Percentiles rank a stretch among this genome's conserved stretches.
Conservation (phyloP, 2,888 invertebrate genomes). For the Hecatera dysodea region DNA sequence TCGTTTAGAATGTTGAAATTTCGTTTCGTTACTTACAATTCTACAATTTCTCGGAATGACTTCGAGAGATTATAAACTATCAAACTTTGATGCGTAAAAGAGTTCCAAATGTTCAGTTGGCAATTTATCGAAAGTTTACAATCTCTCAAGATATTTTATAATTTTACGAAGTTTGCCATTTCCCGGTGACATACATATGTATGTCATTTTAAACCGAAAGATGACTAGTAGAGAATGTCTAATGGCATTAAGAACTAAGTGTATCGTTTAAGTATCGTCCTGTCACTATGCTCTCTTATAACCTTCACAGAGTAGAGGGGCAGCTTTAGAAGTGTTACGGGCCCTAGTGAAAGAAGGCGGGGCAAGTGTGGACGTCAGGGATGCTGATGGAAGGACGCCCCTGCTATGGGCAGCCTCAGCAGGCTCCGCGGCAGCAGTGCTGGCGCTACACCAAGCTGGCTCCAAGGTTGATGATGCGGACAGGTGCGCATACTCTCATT, state of each 20-base stretch:
- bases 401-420: constrained; percentile 99
- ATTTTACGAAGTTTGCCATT: too few relatives aligned
- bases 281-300: not conserved
- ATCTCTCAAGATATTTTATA: too few relatives aligned
- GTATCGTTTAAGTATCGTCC: not conserved
- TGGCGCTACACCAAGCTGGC: constrained; percentile 96
- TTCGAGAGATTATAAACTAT: too few relatives aligned
- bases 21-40: too few relatives aligned
- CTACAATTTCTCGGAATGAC: too few relatives aligned
- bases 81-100: too few relatives aligned
- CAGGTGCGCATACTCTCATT: constrained; percentile 91
- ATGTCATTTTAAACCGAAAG: too few relatives aligned
- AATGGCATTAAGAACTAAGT: not conserved
- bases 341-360: constrained; percentile 94
- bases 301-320: constrained; percentile 83
- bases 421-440: constrained; percentile 97
- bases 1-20: too few relatives aligned
- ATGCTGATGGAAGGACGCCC: constrained; percentile 98
- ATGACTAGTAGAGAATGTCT: too few relatives aligned
- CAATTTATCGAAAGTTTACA: too few relatives aligned
- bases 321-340: constrained; percentile 95
- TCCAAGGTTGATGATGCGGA: constrained; percentile 95
- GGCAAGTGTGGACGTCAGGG: constrained; percentile 95
- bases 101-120: too few relatives aligned
- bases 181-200: too few relatives aligned